Conservation (phyloP, 2,888 invertebrate genomes). For the Meghimatium bilineatum region DNA sequence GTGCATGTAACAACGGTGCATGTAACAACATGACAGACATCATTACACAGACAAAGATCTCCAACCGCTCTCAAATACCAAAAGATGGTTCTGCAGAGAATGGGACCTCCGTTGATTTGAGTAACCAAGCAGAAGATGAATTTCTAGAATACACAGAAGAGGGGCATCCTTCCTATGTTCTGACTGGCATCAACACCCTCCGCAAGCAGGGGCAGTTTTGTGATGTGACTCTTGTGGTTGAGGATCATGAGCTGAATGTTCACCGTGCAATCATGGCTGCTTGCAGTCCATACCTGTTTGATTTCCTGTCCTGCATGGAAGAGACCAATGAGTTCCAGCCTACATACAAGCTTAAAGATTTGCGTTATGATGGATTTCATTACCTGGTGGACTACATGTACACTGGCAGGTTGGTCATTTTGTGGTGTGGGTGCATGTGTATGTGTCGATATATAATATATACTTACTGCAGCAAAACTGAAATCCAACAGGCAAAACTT, state of each 20-base stretch:
- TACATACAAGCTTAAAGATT: constrained; percentile 82
- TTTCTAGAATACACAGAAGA: constrained; percentile 66
- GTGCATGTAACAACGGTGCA: too few relatives aligned
- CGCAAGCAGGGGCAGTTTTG: constrained; percentile 90
- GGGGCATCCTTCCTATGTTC: constrained; percentile 77
- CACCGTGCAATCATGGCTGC: constrained; percentile 89
- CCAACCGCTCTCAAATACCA: neutral
- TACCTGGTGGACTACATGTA: constrained; percentile 89
- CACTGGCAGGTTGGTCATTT: constrained; percentile 77
- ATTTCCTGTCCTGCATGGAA: constrained; percentile 81
- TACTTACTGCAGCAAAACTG: too few relatives aligned
- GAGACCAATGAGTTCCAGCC: constrained; percentile 77
- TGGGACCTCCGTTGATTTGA: constrained; percentile 12
- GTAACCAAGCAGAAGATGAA: constrained; percentile 81
- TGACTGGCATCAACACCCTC: constrained; percentile 86
- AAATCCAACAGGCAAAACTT: too few relatives aligned
- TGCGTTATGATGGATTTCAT: constrained; percentile 83
- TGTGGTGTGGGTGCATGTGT: too few relatives aligned
- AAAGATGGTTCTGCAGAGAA: neutral
- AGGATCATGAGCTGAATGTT: constrained; percentile 81
- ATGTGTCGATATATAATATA: too few relatives aligned
- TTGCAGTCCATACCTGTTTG: constrained; percentile 86
- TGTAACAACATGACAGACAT: constrained; percentile 4
- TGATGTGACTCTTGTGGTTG: constrained; percentile 89
- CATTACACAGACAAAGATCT: neutral